A percentile compares a stretch with the other conserved stretches of the same genome.
These are phyloP conservation scores for Onychostoma macrolepis DNA, from an alignment of 2,113 vertebrate genomes.

Conservation along the genomic window DNA sequence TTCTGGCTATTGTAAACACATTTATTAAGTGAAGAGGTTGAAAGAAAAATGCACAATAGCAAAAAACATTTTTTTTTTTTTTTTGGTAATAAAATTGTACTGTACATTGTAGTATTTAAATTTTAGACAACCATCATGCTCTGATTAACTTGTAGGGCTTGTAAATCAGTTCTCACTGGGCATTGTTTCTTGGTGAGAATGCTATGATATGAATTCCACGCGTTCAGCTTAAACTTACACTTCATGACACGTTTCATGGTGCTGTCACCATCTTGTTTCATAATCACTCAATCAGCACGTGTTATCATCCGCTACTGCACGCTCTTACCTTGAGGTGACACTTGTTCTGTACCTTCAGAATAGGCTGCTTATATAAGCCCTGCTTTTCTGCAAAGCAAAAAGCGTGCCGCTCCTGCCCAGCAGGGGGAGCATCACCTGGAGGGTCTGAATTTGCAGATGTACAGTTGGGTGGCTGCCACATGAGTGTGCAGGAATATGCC, in stretches of 20 bases:
- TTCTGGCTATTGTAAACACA: too few relatives aligned
- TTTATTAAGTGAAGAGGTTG: too few relatives aligned
- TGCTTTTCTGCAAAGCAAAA: not conserved
- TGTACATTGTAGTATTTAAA: not conserved
- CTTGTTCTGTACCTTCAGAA: conserved; percentile 29
- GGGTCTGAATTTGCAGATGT: conserved; percentile 13
- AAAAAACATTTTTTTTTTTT: not conserved
- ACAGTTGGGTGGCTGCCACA: conserved; percentile 1
- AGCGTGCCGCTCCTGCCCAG: not conserved
- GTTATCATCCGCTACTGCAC: not conserved
- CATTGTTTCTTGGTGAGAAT: not conserved
- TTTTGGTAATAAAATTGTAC: not conserved
- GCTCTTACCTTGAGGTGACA: conserved; percentile 31
- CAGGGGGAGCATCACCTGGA: conserved; percentile 16
- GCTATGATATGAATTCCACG: not conserved
- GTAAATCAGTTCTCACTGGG: not conserved
- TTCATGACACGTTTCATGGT: not conserved
- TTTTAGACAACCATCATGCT: not conserved
- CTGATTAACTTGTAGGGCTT: not conserved
- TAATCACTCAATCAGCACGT: conserved; percentile 29
- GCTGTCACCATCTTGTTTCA: conserved; percentile 11
- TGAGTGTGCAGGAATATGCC: not conserved
- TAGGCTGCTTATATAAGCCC: conserved; percentile 39
- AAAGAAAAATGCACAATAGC: not conserved
- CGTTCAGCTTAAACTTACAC: not conserved